These are phyloP conservation scores for Sternotherus odoratus DNA, from an alignment of 2,797 vertebrate species.

Conservation along the genomic window DNA sequence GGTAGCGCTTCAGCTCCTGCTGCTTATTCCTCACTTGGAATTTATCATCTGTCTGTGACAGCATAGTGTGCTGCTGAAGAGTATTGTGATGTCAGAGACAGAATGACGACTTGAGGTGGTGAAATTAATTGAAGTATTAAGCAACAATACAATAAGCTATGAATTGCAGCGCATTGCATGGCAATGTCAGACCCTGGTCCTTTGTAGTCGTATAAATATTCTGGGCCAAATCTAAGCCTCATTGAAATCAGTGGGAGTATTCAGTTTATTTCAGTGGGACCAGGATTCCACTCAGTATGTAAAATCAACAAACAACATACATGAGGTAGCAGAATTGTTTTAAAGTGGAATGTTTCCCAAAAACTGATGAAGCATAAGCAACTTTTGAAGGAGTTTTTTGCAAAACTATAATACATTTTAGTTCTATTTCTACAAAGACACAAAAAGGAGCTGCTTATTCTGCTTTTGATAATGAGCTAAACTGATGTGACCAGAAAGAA, in stretches of 20 bases:
- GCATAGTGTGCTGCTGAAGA: background rate
- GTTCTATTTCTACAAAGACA: background rate
- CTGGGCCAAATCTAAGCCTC: background rate
- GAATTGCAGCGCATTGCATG: rapidly evolving
- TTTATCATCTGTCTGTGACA: background rate
- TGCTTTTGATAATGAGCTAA: constrained; percentile 18
- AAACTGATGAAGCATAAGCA: background rate
- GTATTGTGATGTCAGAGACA: background rate
- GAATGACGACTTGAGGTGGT: background rate
- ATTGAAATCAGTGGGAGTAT: background rate
- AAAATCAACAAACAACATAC: background rate
- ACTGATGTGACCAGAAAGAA: background rate
- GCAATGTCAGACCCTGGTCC: background rate
- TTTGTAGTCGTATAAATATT: background rate
- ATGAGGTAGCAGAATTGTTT: rapidly evolving
- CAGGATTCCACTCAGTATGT: background rate
- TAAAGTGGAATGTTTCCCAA: background rate
- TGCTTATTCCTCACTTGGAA: background rate
- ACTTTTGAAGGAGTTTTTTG: background rate
- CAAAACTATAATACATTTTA: background rate
- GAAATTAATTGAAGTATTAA: background rate
- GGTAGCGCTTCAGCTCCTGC: background rate
- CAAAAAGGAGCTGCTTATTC: background rate
- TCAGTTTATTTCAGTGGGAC: background rate
- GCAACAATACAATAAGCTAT: rapidly evolving